A percentile compares a stretch with the other conserved stretches of the same genome.
These are phyloP conservation scores for Cephalotes varians DNA, from an alignment of 2,888 invertebrate species.

Conservation along the genomic window DNA sequence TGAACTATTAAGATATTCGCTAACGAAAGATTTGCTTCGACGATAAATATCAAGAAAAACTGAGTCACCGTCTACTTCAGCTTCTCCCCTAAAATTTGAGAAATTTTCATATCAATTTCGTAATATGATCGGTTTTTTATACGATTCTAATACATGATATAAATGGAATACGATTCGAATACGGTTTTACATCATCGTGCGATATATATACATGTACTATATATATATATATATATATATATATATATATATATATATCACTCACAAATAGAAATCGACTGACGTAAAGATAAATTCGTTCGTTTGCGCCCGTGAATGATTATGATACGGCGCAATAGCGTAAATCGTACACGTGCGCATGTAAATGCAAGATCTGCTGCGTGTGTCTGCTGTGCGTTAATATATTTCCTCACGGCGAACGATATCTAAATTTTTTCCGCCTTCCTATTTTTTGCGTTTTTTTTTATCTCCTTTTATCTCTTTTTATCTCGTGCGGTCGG, in stretches of 20 bases:
- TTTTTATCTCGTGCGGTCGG: slow-evolving; percentile 40
- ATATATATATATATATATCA: slow-evolving; percentile 34
- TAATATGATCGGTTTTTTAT: slow-evolving; percentile 6
- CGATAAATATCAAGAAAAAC: background rate
- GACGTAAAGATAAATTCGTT: slow-evolving; percentile 74
- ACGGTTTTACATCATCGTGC: background rate
- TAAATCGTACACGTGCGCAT: slow-evolving; percentile 10
- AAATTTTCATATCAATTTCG: background rate
- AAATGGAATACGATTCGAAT: slow-evolving; percentile 29
- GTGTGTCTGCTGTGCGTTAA: slow-evolving; percentile 51
- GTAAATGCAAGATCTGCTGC: background rate
- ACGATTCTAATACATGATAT: slow-evolving; percentile 11
- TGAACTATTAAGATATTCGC: slow-evolving; percentile 7
- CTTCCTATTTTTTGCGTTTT: slow-evolving; percentile 38
- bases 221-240: background rate
- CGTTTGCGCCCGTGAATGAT: slow-evolving; percentile 70
- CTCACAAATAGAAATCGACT: slow-evolving; percentile 70
- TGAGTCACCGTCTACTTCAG: background rate
- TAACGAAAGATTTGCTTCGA: slow-evolving; percentile 5
- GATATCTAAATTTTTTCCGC: slow-evolving; percentile 32
- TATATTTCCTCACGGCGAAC: slow-evolving; percentile 52
- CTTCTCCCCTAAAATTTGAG: background rate
- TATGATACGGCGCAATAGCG: slow-evolving; percentile 65
- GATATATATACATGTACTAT: background rate
- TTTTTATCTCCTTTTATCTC: no score